Conservation (phyloP, 2,888 invertebrate genomes). For the Tetheella fluctuosa region DNA sequence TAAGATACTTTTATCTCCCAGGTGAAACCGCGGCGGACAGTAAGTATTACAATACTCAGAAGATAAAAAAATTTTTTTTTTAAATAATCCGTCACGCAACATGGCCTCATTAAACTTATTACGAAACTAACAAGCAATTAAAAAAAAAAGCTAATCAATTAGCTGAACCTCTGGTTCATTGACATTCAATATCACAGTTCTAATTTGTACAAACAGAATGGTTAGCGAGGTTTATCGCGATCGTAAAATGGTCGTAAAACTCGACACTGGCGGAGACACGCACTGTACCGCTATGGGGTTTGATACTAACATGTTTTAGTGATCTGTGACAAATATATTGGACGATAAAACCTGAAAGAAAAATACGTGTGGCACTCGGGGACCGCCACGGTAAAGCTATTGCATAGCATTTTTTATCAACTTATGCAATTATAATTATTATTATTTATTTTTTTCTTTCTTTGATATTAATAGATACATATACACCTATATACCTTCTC, state of each 20-base stretch:
- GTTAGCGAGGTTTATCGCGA: conserved; percentile 51
- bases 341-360: background rate
- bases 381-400: too few relatives aligned
- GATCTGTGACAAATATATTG: background rate
- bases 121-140: conserved; percentile 39
- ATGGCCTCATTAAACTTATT: conserved; percentile 35
- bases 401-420: too few relatives aligned
- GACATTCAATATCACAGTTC: conserved; percentile 57
- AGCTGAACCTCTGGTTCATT: conserved; percentile 52
- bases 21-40: too few relatives aligned
- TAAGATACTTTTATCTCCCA: too few relatives aligned
- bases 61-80: background rate
- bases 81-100: conserved; percentile 20
- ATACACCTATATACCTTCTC: too few relatives aligned
- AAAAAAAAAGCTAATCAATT: conserved; percentile 31
- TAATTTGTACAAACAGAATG: conserved; percentile 60
- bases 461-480: too few relatives aligned
- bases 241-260: conserved; percentile 73
- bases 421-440: too few relatives aligned
- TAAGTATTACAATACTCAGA: too few relatives aligned
- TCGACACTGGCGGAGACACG: conserved; percentile 52
- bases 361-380: too few relatives aligned
- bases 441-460: too few relatives aligned
- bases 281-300: conserved; percentile 7
- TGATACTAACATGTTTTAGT: conserved; percentile 1